A percentile compares a stretch with the other conserved stretches of the same genome.
Evolutionary conservation across 2,797 vertebrate species (phyloP).

Genomic region (Xiphorhynchus erythropygius): DNA sequence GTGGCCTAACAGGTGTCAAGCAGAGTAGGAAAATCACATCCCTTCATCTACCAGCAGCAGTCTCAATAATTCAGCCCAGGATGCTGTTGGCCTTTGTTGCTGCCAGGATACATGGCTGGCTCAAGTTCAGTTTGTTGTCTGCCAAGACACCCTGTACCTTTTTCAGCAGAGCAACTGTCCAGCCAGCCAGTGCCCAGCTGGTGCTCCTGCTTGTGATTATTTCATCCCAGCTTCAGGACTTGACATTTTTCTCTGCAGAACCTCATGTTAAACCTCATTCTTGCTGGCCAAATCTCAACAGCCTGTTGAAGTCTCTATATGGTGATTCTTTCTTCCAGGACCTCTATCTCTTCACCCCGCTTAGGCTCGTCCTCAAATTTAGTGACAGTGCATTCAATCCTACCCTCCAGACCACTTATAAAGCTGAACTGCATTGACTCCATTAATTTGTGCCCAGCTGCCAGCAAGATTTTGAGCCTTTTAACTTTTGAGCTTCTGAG

Average conservation of each 20-base stretch:
- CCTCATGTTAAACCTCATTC: neutral
- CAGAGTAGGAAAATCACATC: neutral
- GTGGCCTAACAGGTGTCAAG: neutral
- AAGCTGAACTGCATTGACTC: neutral
- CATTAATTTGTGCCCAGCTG: neutral
- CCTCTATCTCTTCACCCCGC: neutral
- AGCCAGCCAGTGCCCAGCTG: neutral
- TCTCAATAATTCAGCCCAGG: neutral
- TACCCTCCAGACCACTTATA: neutral
- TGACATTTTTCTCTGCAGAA: neutral
- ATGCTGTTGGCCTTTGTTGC: neutral
- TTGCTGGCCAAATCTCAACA: neutral
- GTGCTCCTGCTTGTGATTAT: constrained; percentile 1
- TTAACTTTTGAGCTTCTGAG: neutral
- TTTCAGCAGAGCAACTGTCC: neutral
- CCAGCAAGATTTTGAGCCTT: neutral
- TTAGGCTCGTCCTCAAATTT: neutral
- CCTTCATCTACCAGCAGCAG: neutral
- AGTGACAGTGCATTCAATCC: neutral
- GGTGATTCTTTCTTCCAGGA: neutral
- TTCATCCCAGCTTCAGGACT: neutral
- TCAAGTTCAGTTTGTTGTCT: neutral
- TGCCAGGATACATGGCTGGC: neutral
- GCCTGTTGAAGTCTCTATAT: neutral
- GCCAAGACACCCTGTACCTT: neutral